These are phyloP conservation scores for Hippasteria phrygiana DNA, from an alignment of 53 echinoderm and acorn worm species.

Conservation along the genomic window DNA sequence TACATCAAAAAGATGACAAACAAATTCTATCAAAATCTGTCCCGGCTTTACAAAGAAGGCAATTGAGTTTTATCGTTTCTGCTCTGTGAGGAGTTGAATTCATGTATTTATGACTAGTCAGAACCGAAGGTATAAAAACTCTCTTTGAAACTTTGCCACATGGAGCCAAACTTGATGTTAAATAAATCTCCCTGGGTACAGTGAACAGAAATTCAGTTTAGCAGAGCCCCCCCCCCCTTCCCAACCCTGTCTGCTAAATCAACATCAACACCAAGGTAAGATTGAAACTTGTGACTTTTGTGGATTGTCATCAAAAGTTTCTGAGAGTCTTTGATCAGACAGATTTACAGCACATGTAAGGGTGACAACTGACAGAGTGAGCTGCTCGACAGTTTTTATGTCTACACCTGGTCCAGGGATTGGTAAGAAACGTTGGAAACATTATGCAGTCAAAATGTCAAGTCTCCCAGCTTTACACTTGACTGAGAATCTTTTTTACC, in stretches of 20 bases:
- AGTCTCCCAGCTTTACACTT: slow-evolving; percentile 13
- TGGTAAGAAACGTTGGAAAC: slow-evolving; percentile 38
- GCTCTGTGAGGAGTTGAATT: neutral
- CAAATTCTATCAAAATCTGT: neutral
- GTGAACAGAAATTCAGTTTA: neutral
- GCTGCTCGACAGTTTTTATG: slow-evolving; percentile 1
- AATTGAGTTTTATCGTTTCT: neutral
- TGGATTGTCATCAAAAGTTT: neutral
- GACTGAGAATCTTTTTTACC: neutral
- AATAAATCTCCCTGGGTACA: neutral
- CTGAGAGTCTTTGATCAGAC: neutral
- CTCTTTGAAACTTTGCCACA: neutral
- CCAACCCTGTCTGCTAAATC: slow-evolving; percentile 40
- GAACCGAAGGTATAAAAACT: neutral
- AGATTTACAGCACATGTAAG: slow-evolving; percentile 41
- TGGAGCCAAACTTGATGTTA: neutral
- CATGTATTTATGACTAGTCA: neutral
- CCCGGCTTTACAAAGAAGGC: neutral
- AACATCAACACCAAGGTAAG: slow-evolving; percentile 34
- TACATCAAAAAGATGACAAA: neutral
- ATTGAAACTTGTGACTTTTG: slow-evolving; percentile 21
- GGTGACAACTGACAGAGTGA: slow-evolving; percentile 47
- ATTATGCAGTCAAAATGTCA: slow-evolving; percentile 10
- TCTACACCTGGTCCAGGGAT: slow-evolving; percentile 39
- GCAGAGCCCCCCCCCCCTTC: neutral